Evolutionary conservation across 2,113 vertebrate species (phyloP).

Genomic region (Cyprinus carpio): DNA sequence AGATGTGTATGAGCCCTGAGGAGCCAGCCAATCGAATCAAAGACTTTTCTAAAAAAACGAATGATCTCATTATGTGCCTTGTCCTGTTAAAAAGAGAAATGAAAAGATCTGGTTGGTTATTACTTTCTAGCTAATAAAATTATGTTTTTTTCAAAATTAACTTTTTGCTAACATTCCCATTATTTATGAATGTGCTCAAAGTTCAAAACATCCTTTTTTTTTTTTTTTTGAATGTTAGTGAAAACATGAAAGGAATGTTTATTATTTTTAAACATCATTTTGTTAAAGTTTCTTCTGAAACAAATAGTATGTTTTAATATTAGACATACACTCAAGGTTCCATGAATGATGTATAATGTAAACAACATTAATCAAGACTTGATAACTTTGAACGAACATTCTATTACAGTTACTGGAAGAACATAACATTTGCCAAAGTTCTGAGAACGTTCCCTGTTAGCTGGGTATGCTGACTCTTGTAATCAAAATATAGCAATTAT

Average conservation of each 20-base stretch:
- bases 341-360: background rate
- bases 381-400: no score
- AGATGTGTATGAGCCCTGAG: slow-evolving; percentile 78
- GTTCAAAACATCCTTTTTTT: no score
- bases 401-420: no score
- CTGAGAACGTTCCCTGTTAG: no score
- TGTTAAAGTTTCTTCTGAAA: background rate
- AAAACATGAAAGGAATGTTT: no score
- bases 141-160: no score
- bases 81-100: slow-evolving; percentile 68
- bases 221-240: no score
- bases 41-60: slow-evolving; percentile 78
- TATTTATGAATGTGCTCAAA: background rate
- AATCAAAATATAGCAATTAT: background rate
- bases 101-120: background rate
- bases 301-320: background rate
- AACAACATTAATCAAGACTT: no score
- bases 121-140: background rate
- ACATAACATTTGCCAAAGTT: no score
- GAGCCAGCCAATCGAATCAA: slow-evolving; percentile 84
- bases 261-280: no score
- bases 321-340: background rate
- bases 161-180: background rate
- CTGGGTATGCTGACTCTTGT: background rate
- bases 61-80: slow-evolving; percentile 76